Percentiles rank a stretch among this genome's conserved stretches.
Conservation (phyloP, 2,113 vertebrate genomes). For the Percopsis transmontana region DNA sequence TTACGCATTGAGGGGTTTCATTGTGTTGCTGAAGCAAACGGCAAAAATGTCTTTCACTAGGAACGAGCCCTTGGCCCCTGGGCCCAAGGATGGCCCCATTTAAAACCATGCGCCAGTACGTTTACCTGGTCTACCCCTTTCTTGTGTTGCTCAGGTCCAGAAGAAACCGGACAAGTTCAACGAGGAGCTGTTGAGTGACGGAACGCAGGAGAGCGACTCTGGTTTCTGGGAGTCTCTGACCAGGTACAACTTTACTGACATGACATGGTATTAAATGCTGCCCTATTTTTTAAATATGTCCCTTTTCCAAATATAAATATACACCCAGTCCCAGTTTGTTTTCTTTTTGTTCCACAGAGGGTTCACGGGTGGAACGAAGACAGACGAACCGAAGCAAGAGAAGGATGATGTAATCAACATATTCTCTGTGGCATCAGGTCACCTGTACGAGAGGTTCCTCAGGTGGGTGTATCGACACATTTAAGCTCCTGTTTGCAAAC, state of each 20-base stretch:
- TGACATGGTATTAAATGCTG: not conserved
- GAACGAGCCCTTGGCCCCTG: too few species aligned
- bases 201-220: slow-evolving; percentile 84
- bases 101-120: not conserved
- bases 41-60: too few species aligned
- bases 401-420: slow-evolving; percentile 96
- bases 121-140: not conserved
- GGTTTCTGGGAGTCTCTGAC: slow-evolving; percentile 96
- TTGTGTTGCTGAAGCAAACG: too few species aligned
- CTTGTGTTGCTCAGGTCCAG: slow-evolving; percentile 88
- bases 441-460: slow-evolving; percentile 88
- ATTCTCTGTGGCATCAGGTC: slow-evolving; percentile 96
- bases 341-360: slow-evolving; percentile 76
- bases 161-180: slow-evolving; percentile 94
- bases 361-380: slow-evolving; percentile 87
- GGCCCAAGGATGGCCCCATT: too few species aligned
- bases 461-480: slow-evolving; percentile 30
- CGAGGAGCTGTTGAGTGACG: slow-evolving; percentile 94
- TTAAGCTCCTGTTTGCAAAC: not conserved
- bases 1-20: too few species aligned
- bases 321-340: too few species aligned
- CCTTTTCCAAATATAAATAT: not conserved
- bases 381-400: slow-evolving; percentile 88
- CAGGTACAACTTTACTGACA: slow-evolving; percentile 75
- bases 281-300: not conserved